Evolutionary conservation across 2,888 invertebrate species (phyloP).

Genomic region (Crocallis elinguaria): DNA sequence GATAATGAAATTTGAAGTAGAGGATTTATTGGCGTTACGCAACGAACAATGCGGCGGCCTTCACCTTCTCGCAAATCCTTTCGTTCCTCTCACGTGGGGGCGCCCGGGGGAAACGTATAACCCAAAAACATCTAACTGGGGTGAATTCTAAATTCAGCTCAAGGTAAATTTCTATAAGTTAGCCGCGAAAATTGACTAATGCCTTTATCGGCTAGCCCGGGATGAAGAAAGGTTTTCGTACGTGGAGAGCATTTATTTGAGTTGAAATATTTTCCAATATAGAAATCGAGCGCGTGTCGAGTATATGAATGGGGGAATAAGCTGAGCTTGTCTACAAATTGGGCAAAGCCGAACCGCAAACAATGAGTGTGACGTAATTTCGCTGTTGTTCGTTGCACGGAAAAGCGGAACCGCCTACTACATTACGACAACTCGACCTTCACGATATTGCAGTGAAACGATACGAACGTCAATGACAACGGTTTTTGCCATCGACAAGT

Average conservation of each 20-base stretch:
- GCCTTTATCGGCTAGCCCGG: constrained; percentile 24
- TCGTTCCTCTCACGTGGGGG: constrained; percentile 27
- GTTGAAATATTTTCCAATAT: constrained; percentile 23
- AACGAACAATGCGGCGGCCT: constrained; percentile 57
- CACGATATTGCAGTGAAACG: constrained; percentile 22
- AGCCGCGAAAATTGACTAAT: constrained; percentile 35
- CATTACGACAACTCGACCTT: constrained; percentile 34
- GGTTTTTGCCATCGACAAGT: constrained; percentile 12
- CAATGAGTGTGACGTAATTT: constrained; percentile 36
- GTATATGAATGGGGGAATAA: constrained; percentile 17
- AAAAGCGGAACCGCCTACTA: constrained; percentile 38
- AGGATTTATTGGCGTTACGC: constrained; percentile 47
- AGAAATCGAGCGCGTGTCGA: constrained; percentile 23
- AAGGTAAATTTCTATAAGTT: constrained; percentile 38
- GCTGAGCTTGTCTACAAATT: constrained; percentile 25
- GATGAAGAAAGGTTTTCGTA: constrained; percentile 23
- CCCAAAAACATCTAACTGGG: constrained; percentile 26
- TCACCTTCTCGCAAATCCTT: constrained; percentile 42
- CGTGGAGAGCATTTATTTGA: constrained; percentile 23
- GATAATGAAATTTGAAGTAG: constrained; percentile 36
- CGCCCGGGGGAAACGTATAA: constrained; percentile 31
- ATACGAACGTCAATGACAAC: constrained; percentile 12
- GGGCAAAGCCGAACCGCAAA: constrained; percentile 30
- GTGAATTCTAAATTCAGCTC: constrained; percentile 45
- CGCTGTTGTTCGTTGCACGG: constrained; percentile 33